These are phyloP conservation scores for Mythimna loreyi DNA, from an alignment of 2,888 invertebrate genomes.

Conservation along the genomic window DNA sequence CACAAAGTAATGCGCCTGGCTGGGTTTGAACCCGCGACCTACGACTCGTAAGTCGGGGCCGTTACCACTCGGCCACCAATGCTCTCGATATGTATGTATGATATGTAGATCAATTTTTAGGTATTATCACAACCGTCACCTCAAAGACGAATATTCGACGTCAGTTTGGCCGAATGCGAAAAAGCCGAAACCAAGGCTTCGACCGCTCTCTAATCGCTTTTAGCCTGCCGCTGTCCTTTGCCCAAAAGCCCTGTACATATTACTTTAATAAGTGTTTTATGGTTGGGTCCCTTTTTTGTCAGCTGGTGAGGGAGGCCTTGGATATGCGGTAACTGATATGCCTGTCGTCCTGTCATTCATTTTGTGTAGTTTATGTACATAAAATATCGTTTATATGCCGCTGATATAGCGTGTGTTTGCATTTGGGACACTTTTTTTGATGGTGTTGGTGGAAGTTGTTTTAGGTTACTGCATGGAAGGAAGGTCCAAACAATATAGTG, in stretches of 20 bases:
- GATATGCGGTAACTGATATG: slow-evolving; percentile 49
- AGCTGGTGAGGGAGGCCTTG: slow-evolving; percentile 22
- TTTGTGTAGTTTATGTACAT: slow-evolving; percentile 34
- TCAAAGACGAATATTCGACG: no score
- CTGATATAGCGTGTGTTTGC: not conserved
- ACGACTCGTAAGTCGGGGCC: no score
- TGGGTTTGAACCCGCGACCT: no score
- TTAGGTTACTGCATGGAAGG: not conserved
- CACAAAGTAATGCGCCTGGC: no score
- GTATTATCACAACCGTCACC: no score
- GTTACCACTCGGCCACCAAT: no score
- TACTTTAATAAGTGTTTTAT: slow-evolving; percentile 57
- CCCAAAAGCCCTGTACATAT: slow-evolving; percentile 53
- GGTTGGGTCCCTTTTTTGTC: slow-evolving; percentile 64
- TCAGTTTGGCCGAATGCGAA: no score
- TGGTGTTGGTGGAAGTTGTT: not conserved
- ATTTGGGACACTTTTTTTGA: not conserved
- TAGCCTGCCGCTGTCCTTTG: slow-evolving; percentile 38
- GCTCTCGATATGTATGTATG: no score
- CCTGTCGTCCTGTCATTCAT: slow-evolving; percentile 44
- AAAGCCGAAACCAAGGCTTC: no score
- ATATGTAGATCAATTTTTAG: no score
- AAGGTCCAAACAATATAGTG: no score
- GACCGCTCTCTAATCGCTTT: slow-evolving; percentile 34
- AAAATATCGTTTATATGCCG: slow-evolving; percentile 7